Evolutionary conservation across 2,797 vertebrate species (phyloP).

Genomic region (Helicolenus hilgendorfi): DNA sequence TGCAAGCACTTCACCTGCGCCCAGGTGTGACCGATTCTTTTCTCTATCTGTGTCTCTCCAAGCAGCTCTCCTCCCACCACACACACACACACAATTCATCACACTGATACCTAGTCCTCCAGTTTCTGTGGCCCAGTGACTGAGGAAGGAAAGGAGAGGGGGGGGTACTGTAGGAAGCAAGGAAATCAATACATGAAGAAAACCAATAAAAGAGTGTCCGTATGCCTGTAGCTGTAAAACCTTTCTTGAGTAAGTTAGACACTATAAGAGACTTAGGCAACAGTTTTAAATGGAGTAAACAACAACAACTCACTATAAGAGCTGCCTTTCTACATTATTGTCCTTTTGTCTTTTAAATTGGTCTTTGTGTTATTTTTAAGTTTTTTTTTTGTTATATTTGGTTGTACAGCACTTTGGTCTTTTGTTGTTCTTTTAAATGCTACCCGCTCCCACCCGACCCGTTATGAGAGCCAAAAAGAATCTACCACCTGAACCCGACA

Average conservation of each 20-base stretch:
- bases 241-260: constrained; percentile 8
- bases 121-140: constrained; percentile 49
- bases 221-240: constrained; percentile 9
- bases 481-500: too few species aligned
- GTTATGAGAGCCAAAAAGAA: too few species aligned
- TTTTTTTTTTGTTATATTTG: not conserved
- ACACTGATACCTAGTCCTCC: constrained; percentile 22
- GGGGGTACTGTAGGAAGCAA: constrained; percentile 3
- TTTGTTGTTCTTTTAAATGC: not conserved
- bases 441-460: too few species aligned
- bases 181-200: constrained; percentile 61
- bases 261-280: not conserved
- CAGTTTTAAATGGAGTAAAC: not conserved
- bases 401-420: not conserved
- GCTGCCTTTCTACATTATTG: not conserved
- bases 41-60: constrained; percentile 58
- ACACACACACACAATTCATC: constrained; percentile 23
- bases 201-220: constrained; percentile 37
- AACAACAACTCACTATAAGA: not conserved
- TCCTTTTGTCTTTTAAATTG: not conserved
- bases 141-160: constrained; percentile 20
- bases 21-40: constrained; percentile 73
- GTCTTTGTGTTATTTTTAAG: not conserved
- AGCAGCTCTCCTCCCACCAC: constrained; percentile 39
- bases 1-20: constrained; percentile 64